These are phyloP conservation scores for Sebastes wilsoni DNA, from an alignment of 2,797 vertebrate genomes.

Conservation along the genomic window DNA sequence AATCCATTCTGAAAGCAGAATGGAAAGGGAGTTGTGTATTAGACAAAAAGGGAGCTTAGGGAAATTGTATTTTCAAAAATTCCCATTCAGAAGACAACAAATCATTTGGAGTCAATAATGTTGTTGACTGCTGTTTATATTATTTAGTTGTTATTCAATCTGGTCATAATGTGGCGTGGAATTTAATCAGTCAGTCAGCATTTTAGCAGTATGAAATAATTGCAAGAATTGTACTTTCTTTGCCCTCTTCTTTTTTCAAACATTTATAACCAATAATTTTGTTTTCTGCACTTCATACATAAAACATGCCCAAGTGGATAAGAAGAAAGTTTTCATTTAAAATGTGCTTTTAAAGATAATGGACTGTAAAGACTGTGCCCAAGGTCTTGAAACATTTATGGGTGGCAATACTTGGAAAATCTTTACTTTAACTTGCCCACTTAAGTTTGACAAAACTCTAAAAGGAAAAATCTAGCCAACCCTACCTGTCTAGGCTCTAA, in stretches of 20 bases:
- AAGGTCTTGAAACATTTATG: slow-evolving; percentile 14
- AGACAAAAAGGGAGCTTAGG: slow-evolving; percentile 14
- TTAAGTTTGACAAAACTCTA: not conserved
- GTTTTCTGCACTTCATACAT: slow-evolving; percentile 11
- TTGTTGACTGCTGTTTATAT: not conserved
- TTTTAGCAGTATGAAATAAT: not conserved
- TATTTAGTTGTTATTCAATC: not conserved
- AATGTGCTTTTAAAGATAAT: slow-evolving; percentile 25
- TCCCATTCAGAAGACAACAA: not conserved
- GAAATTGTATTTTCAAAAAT: not conserved
- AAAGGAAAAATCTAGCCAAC: slow-evolving; percentile 5
- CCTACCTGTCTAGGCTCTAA: slow-evolving; percentile 59
- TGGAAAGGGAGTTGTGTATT: slow-evolving; percentile 15
- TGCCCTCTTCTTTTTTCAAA: not conserved
- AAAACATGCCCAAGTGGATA: slow-evolving; percentile 14
- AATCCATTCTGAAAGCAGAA: slow-evolving; percentile 88
- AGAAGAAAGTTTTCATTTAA: slow-evolving; percentile 25
- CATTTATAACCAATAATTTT: not conserved
- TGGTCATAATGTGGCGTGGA: not conserved
- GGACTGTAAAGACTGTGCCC: not conserved
- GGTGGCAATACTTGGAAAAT: slow-evolving; percentile 4
- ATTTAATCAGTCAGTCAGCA: not conserved
- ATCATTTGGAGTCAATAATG: not conserved
- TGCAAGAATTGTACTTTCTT: not conserved
- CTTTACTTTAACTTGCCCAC: not conserved